phyloP scores from a whole-genome alignment of 2,797 vertebrate genomes.

The Acanthurus leucopareius region DNA sequence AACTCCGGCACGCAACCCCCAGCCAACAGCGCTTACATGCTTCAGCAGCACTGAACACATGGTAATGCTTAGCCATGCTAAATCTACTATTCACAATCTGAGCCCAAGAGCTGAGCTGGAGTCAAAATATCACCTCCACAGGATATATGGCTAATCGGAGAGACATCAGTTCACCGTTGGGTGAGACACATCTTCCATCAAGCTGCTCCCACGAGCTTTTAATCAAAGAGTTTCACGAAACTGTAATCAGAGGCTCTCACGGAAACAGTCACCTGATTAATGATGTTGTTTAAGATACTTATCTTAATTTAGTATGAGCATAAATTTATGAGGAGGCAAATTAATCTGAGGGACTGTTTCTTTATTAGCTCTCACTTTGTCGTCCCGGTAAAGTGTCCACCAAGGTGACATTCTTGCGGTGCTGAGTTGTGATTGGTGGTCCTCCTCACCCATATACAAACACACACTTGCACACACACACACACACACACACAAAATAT shows the following conservation, averaged over 20 bases:
- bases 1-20: slow-evolving; percentile 35
- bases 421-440: slow-evolving; percentile 70
- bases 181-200: slow-evolving; percentile 26
- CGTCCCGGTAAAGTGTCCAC: slow-evolving; percentile 51
- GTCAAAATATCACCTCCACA: slow-evolving; percentile 77
- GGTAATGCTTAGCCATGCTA: slow-evolving; percentile 81
- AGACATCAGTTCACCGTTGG: slow-evolving; percentile 52
- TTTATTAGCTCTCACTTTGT: slow-evolving; percentile 7
- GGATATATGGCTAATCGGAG: slow-evolving; percentile 66
- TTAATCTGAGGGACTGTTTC: slow-evolving; percentile 5
- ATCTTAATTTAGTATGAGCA: slow-evolving; percentile 31
- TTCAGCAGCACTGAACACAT: slow-evolving; percentile 79
- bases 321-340: slow-evolving; percentile 1
- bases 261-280: slow-evolving; percentile 37
- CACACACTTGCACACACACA: slow-evolving; percentile 35
- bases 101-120: slow-evolving; percentile 68
- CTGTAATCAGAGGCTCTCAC: slow-evolving; percentile 23
- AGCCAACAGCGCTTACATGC: slow-evolving; percentile 72
- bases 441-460: slow-evolving; percentile 22
- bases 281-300: slow-evolving; percentile 18
- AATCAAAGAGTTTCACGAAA: slow-evolving; percentile 41
- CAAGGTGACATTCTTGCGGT: slow-evolving; percentile 73
- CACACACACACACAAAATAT: slow-evolving; percentile 13
- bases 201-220: slow-evolving; percentile 22
- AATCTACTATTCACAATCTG: slow-evolving; percentile 74